Conservation (phyloP, 64 coral and sea anemone species). For the Pocillopora damicornis region DNA sequence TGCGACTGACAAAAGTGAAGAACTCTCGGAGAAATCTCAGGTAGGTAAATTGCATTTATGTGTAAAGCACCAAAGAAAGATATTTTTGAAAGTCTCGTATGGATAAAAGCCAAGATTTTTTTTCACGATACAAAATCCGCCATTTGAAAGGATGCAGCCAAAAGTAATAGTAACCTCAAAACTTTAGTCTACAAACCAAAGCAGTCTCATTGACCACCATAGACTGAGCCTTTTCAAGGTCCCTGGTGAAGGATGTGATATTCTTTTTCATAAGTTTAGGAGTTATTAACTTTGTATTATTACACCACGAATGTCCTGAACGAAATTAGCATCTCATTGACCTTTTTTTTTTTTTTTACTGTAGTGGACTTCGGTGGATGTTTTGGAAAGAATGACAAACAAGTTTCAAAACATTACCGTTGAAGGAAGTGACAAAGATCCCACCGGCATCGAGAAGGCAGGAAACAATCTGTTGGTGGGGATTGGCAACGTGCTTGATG, state of each 20-base stretch:
- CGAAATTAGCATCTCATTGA: no score
- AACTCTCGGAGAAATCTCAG: slow-evolving; percentile 71
- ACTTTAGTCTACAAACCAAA: no score
- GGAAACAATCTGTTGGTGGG: slow-evolving; percentile 77
- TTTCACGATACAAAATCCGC: no score
- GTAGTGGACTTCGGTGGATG: slow-evolving; percentile 62
- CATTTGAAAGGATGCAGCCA: no score
- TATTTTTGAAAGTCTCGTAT: not conserved
- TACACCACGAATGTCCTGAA: no score
- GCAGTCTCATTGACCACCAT: no score
- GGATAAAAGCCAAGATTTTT: not conserved
- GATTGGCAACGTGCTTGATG: slow-evolving; percentile 74
- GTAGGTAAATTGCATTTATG: not conserved
- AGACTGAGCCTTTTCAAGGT: no score
- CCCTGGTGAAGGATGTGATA: no score
- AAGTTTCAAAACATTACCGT: slow-evolving; percentile 51
- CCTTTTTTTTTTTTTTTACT: not conserved
- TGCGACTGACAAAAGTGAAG: slow-evolving; percentile 62
- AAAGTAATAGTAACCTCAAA: no score
- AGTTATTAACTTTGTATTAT: no score
- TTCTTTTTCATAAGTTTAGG: no score
- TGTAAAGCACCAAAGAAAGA: not conserved
- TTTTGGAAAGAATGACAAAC: slow-evolving; percentile 66
- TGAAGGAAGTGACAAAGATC: slow-evolving; percentile 18
- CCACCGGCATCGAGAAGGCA: slow-evolving; percentile 48